Conservation (phyloP, 2,113 vertebrate species). For the Heterochromis multidens region DNA sequence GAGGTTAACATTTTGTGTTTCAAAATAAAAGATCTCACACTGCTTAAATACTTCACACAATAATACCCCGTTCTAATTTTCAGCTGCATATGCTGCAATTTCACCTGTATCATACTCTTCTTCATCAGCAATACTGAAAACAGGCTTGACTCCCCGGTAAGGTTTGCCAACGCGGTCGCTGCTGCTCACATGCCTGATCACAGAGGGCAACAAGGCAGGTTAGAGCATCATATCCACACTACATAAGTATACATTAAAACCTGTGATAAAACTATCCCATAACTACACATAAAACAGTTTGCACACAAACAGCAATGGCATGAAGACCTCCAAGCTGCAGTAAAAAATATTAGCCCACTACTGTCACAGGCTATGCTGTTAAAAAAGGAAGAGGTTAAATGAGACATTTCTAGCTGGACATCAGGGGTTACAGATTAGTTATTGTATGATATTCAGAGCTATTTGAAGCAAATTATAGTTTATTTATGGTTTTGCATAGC, state of each 20-base stretch:
- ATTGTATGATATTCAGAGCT: conserved; percentile 44
- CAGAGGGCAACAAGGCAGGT: background rate
- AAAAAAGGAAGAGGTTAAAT: conserved; percentile 27
- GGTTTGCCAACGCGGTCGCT: conserved; percentile 95
- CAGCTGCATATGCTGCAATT: rapidly evolving
- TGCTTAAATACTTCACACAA: background rate
- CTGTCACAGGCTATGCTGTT: conserved; percentile 23
- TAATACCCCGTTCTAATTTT: background rate
- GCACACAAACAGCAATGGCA: conserved; percentile 17
- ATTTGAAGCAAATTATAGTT: background rate
- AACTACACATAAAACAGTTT: background rate
- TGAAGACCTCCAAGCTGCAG: conserved; percentile 32
- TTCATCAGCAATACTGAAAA: conserved; percentile 98
- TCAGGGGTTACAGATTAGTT: background rate
- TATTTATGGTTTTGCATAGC: conserved; percentile 4
- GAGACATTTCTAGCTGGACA: background rate
- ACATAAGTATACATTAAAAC: background rate
- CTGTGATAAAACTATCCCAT: background rate
- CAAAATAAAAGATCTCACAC: background rate
- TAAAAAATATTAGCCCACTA: background rate
- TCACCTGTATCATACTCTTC: conserved; percentile 97
- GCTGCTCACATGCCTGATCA: conserved; percentile 89
- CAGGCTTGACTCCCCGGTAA: conserved; percentile 95
- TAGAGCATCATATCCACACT: background rate
- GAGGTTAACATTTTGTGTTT: background rate